phyloP scores from a whole-genome alignment of 2,888 invertebrate genomes.

The Eupeodes latifasciatus region DNA sequence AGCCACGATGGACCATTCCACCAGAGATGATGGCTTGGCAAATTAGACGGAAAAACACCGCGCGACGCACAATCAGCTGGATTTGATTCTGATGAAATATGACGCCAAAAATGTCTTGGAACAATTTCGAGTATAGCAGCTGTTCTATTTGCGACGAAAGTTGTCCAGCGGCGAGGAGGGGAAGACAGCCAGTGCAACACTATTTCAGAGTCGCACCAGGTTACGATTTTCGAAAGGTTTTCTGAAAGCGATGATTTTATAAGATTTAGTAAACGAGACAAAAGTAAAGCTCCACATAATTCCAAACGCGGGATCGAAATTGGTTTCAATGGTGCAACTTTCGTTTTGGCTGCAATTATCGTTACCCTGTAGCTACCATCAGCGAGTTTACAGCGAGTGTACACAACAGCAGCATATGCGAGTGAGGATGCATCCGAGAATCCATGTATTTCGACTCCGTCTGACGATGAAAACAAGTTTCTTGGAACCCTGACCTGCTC shows the following conservation, averaged over 20 bases:
- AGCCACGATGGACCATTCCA: background rate
- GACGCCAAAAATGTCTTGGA: too few species aligned
- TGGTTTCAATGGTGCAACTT: background rate
- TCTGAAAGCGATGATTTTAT: background rate
- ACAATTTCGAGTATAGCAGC: background rate
- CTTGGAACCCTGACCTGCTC: background rate
- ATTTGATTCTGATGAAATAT: background rate
- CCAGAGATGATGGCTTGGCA: too few species aligned
- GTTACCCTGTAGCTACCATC: background rate
- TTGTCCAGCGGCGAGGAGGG: too few species aligned
- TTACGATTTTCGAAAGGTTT: background rate
- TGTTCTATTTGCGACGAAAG: background rate
- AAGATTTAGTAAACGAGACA: background rate
- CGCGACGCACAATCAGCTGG: too few species aligned
- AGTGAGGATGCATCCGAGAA: slow-evolving; percentile 4
- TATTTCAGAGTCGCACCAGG: too few species aligned
- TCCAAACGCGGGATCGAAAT: background rate
- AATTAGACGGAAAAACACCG: too few species aligned
- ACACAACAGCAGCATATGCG: background rate
- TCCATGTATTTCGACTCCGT: slow-evolving; percentile 10
- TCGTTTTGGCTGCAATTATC: background rate
- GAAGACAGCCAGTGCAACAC: too few species aligned
- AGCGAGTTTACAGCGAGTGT: slow-evolving; percentile 10
- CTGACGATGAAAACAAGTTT: background rate
- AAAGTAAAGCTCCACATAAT: background rate